phyloP scores from a whole-genome alignment of 2,888 invertebrate species.

The Beris chalybata region DNA sequence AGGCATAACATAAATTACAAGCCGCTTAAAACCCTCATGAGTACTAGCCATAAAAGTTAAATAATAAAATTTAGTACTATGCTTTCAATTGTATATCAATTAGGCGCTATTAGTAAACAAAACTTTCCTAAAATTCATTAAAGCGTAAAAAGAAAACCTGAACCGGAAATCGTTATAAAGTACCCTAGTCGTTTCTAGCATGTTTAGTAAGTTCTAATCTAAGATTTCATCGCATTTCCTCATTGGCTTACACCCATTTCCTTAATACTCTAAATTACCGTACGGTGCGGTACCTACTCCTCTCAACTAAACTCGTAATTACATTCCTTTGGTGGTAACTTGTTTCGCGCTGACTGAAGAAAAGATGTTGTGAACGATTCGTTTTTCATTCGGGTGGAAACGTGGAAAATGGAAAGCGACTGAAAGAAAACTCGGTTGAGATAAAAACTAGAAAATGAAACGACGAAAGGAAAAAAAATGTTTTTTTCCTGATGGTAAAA shows the following conservation, averaged over 20 bases:
- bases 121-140: background rate
- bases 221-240: constrained; percentile 25
- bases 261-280: background rate
- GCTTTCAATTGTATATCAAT: no score
- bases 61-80: no score
- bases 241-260: constrained; percentile 18
- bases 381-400: no score
- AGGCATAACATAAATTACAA: no score
- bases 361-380: constrained; percentile 14
- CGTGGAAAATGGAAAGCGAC: no score
- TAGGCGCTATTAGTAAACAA: no score
- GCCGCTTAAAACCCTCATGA: no score
- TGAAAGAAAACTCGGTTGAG: no score
- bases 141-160: constrained; percentile 4
- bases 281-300: background rate
- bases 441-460: no score
- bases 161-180: background rate
- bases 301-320: constrained; percentile 10
- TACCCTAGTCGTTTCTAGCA: background rate
- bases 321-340: constrained; percentile 14
- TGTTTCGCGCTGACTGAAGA: constrained; percentile 18
- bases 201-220: constrained; percentile 19
- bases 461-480: no score
- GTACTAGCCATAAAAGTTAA: no score
- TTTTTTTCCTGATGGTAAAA: no score